phyloP scores from a whole-genome alignment of 1,140 invertebrate genomes.

The Pentalonia nigronervosa region DNA sequence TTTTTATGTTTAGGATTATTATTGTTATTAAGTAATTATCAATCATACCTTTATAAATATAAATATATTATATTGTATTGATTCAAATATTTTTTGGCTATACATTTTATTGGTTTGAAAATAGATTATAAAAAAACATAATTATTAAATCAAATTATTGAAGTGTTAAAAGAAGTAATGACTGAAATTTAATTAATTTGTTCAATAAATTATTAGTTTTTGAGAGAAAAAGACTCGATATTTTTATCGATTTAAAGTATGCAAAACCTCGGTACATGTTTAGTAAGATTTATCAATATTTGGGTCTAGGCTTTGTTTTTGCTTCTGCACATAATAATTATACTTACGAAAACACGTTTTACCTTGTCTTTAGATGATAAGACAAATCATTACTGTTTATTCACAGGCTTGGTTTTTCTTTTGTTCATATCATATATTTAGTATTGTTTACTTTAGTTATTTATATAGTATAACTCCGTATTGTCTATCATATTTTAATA shows the following conservation, averaged over 20 bases:
- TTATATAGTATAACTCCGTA: not conserved
- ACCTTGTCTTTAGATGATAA: not conserved
- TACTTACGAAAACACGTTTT: slow-evolving; percentile 18
- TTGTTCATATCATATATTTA: not conserved
- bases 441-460: not conserved
- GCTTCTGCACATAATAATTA: slow-evolving; percentile 1
- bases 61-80: not conserved
- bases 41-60: not conserved
- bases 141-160: not conserved
- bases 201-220: not conserved
- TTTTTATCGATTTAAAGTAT: not conserved
- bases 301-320: not conserved
- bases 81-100: not conserved
- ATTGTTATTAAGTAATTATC: not conserved
- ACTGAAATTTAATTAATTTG: not conserved
- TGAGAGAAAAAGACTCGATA: not conserved
- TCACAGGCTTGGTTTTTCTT: not conserved
- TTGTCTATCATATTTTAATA: not conserved
- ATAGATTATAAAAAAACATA: not conserved
- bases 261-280: not conserved
- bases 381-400: slow-evolving; percentile 32
- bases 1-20: not conserved
- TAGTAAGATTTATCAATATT: slow-evolving; percentile 19
- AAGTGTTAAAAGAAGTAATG: not conserved
- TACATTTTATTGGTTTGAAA: not conserved